Conservation (phyloP, 2,113 vertebrate genomes). For the Smithornis capensis region DNA sequence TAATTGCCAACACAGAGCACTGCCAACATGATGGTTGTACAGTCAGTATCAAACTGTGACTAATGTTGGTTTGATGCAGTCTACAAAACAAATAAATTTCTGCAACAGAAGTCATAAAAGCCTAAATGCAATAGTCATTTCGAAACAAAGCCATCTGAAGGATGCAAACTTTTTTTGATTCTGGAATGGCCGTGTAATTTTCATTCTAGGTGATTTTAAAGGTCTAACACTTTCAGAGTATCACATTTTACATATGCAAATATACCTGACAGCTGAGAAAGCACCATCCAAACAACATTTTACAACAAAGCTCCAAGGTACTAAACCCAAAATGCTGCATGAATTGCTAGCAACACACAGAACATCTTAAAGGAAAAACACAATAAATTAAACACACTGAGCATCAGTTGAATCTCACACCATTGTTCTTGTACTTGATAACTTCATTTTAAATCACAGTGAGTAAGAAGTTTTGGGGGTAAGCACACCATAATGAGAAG, state of each 20-base stretch:
- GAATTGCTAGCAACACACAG: neutral
- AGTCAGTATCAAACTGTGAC: neutral
- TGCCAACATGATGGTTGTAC: rapidly evolving
- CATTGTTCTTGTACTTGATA: neutral
- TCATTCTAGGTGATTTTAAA: neutral
- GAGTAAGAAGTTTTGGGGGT: neutral
- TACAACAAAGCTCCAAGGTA: neutral
- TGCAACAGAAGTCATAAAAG: neutral
- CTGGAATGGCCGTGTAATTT: neutral
- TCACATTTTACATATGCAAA: neutral
- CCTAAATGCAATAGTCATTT: neutral
- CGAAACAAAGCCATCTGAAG: neutral
- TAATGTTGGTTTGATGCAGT: neutral
- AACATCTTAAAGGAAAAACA: neutral
- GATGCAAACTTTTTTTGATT: neutral
- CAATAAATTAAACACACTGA: neutral
- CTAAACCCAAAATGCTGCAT: neutral
- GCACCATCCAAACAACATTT: neutral
- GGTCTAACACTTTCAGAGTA: neutral
- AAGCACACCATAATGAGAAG: neutral
- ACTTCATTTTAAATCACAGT: neutral
- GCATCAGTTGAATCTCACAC: neutral
- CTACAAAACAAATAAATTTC: neutral
- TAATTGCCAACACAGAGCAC: rapidly evolving
- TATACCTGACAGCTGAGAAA: neutral